Conservation (phyloP, 2,888 invertebrate species). For the Melinaea marsaeus region DNA sequence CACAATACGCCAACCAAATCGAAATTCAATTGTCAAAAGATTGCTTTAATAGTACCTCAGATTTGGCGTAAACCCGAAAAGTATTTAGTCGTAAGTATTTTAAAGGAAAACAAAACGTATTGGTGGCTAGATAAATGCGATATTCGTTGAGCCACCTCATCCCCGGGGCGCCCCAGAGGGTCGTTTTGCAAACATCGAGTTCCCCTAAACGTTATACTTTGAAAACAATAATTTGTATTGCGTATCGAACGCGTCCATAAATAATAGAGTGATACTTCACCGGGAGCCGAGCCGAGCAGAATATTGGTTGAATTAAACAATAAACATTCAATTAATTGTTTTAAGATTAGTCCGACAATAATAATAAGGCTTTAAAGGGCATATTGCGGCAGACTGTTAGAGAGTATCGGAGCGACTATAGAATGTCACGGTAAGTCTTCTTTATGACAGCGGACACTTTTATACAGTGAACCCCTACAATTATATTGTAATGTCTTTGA, state of each 20-base stretch:
- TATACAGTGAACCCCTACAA: no score
- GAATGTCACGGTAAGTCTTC: no score
- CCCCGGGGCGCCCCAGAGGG: slow-evolving; percentile 60
- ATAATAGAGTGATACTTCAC: slow-evolving; percentile 76
- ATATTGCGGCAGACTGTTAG: no score
- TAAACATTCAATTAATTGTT: slow-evolving; percentile 20
- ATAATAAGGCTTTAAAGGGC: no score
- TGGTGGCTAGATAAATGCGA: slow-evolving; percentile 48
- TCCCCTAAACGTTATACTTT: slow-evolving; percentile 79
- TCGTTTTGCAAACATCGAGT: slow-evolving; percentile 72
- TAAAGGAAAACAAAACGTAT: slow-evolving; percentile 53
- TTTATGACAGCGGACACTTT: no score
- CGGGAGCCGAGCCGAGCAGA: slow-evolving; percentile 46
- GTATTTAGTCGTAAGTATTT: slow-evolving; percentile 46
- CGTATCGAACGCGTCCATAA: slow-evolving; percentile 77
- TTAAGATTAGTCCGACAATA: slow-evolving; percentile 11
- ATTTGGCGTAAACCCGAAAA: slow-evolving; percentile 53
- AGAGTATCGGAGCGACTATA: no score
- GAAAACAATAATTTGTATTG: slow-evolving; percentile 79
- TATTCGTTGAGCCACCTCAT: slow-evolving; percentile 44
- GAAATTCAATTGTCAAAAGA: slow-evolving; percentile 77
- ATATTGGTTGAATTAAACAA: slow-evolving; percentile 45
- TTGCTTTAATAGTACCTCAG: slow-evolving; percentile 68
- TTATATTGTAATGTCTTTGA: no score
- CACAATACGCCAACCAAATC: slow-evolving; percentile 59